Percentiles rank a stretch among this genome's conserved stretches.
phyloP scores from a whole-genome alignment of 2,113 vertebrate genomes.

The Perca flavescens region DNA sequence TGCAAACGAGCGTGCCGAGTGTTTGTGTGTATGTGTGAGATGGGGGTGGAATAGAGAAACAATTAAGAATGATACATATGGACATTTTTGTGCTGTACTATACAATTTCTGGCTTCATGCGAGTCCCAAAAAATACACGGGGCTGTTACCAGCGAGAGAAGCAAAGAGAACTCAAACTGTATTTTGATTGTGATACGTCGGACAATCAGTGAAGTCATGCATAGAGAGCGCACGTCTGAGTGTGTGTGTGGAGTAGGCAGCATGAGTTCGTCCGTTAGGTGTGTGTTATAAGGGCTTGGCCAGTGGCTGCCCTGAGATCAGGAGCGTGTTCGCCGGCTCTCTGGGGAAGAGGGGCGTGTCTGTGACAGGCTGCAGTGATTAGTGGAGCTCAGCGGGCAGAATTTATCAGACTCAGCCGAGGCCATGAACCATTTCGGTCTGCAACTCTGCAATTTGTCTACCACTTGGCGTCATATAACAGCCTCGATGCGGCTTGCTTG shows the following conservation, averaged over 20 bases:
- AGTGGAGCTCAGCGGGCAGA: conserved; percentile 76
- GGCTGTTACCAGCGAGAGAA: conserved; percentile 39
- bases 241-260: conserved; percentile 6
- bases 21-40: conserved; percentile 46
- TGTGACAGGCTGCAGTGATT: conserved; percentile 77
- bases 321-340: conserved; percentile 51
- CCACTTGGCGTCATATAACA: conserved; percentile 59
- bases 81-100: conserved; percentile 58
- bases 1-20: conserved; percentile 43
- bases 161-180: conserved; percentile 10
- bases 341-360: conserved; percentile 71
- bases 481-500: conserved; percentile 41
- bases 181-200: conserved; percentile 42
- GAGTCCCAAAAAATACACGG: conserved; percentile 34
- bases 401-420: conserved; percentile 81
- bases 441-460: conserved; percentile 79
- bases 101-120: conserved; percentile 52
- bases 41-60: conserved; percentile 45
- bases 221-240: conserved; percentile 4
- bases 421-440: conserved; percentile 73
- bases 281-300: conserved; percentile 46
- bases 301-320: conserved; percentile 60
- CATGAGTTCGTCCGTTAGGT: conserved; percentile 33
- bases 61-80: conserved; percentile 70
- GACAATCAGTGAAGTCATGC: conserved; percentile 30